Percentiles rank a stretch among this genome's conserved stretches.
Conservation (phyloP, 2,797 vertebrate species). For the Pipistrellus pipistrellus region DNA sequence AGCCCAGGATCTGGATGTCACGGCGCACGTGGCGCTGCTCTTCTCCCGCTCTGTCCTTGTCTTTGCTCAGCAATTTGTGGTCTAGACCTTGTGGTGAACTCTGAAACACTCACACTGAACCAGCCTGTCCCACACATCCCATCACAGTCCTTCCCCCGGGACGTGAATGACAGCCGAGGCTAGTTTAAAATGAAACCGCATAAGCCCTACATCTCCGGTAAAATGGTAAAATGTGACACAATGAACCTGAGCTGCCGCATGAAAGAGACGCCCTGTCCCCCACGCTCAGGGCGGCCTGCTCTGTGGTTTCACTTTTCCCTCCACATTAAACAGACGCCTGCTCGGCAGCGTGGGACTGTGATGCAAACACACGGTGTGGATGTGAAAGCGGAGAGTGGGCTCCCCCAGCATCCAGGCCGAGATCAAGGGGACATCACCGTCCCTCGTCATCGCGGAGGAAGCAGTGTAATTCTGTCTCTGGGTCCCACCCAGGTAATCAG, state of each 20-base stretch:
- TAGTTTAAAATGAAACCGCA: constrained; percentile 12
- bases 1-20: not conserved
- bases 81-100: constrained; percentile 15
- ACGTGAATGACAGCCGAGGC: constrained; percentile 54
- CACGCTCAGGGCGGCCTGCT: constrained; percentile 84
- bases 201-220: constrained; percentile 62
- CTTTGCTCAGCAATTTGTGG: not conserved
- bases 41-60: not conserved
- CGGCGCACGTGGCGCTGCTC: accelerated
- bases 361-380: constrained; percentile 87
- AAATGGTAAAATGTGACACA: constrained; percentile 81
- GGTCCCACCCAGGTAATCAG: constrained; percentile 90
- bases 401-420: constrained; percentile 87
- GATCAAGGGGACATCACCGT: constrained; percentile 92
- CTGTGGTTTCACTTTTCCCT: constrained; percentile 90
- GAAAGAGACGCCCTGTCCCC: constrained; percentile 87
- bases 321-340: constrained; percentile 94
- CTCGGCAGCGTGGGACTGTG: constrained; percentile 90
- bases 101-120: not conserved
- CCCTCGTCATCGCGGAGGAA: constrained; percentile 90
- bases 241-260: constrained; percentile 82
- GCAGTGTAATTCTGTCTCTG: constrained; percentile 91
- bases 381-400: constrained; percentile 86
- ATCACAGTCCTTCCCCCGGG: constrained; percentile 38
- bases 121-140: not conserved